Evolutionary conservation across 2,113 vertebrate genomes (phyloP).

Genomic region (Eubucco bourcierii): DNA sequence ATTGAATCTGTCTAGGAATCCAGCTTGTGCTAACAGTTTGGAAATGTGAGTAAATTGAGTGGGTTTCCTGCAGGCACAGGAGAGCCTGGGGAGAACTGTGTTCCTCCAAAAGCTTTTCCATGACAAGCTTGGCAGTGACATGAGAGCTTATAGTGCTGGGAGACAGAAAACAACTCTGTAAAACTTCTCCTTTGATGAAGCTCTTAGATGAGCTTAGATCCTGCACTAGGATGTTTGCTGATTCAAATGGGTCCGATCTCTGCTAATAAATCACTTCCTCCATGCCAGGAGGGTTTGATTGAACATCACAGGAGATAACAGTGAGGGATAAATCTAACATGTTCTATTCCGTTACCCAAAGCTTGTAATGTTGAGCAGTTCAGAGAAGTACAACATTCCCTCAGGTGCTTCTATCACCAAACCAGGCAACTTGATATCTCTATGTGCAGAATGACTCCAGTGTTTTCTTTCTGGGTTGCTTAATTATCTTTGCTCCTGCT

Average conservation of each 20-base stretch:
- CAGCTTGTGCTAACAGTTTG: not conserved
- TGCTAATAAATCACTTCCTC: constrained; percentile 34
- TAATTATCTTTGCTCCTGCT: not conserved
- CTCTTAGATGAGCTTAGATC: not conserved
- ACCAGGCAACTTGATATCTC: not conserved
- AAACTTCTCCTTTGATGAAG: constrained; percentile 8
- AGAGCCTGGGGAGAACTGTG: not conserved
- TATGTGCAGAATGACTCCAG: not conserved
- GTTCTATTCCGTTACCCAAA: not conserved
- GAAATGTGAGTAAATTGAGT: not conserved
- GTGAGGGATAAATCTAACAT: not conserved
- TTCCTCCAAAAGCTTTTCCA: not conserved
- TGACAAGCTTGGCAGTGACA: not conserved
- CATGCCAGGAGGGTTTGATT: not conserved
- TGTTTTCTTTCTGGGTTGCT: not conserved
- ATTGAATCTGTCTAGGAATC: not conserved
- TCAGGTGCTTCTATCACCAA: fast-evolving
- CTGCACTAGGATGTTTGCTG: not conserved
- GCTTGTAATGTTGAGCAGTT: not conserved
- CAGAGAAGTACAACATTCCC: not conserved
- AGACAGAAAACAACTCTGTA: not conserved
- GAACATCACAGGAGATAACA: not conserved
- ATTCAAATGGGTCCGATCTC: not conserved
- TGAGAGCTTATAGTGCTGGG: not conserved
- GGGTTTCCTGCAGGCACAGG: not conserved